Evolutionary conservation across 2,797 vertebrate genomes (phyloP).

Genomic region (Lutjanus campechanus): DNA sequence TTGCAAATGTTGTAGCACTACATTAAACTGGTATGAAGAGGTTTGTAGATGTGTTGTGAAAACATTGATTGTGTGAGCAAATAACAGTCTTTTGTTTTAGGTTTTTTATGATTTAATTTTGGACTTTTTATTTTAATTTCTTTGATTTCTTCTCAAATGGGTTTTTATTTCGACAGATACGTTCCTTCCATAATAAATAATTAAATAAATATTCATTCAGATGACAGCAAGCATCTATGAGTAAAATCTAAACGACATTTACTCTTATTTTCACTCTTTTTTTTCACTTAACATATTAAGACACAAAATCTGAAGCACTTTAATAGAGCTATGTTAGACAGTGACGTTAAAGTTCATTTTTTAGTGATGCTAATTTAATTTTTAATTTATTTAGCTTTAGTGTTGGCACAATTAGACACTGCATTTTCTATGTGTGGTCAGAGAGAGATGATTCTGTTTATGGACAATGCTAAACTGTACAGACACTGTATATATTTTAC

Average conservation of each 20-base stretch:
- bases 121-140: slow-evolving; percentile 11
- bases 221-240: slow-evolving; percentile 1
- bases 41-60: slow-evolving; percentile 58
- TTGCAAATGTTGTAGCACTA: slow-evolving; percentile 88
- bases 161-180: slow-evolving; percentile 6
- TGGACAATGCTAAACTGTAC: slow-evolving; percentile 88
- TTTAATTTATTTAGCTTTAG: slow-evolving; percentile 38
- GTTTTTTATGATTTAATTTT: slow-evolving; percentile 41
- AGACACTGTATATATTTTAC: slow-evolving; percentile 96
- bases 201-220: slow-evolving; percentile 28
- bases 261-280: slow-evolving; percentile 3
- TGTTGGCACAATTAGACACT: slow-evolving; percentile 51
- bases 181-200: slow-evolving; percentile 1
- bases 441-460: slow-evolving; percentile 68
- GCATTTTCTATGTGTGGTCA: slow-evolving; percentile 75
- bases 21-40: slow-evolving; percentile 70
- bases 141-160: slow-evolving; percentile 23
- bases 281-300: slow-evolving; percentile 31
- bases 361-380: slow-evolving; percentile 32
- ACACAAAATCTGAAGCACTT: slow-evolving; percentile 78
- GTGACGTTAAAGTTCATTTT: slow-evolving; percentile 53
- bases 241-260: slow-evolving; percentile 23
- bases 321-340: slow-evolving; percentile 68
- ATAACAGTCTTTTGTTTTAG: slow-evolving; percentile 17
- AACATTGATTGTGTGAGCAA: slow-evolving; percentile 57